Base-by-base conservation (phyloP, 1,140 invertebrate genomes). In the Drosophila persimilis region DNA sequence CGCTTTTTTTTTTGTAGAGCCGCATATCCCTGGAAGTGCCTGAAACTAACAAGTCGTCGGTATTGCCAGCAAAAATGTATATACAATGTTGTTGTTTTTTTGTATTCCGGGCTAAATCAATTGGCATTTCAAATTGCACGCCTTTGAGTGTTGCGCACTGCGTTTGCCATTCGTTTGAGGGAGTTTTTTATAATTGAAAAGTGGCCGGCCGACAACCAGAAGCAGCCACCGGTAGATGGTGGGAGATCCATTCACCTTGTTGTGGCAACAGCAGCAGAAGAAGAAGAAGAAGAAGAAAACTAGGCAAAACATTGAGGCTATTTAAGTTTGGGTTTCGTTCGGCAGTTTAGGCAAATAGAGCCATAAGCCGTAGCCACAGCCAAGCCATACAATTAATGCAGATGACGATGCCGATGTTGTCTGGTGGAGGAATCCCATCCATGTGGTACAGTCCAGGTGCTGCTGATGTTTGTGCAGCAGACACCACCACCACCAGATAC, bases 101-200 rank as follows among this genome's bases (percentile, higher is more conserved):
- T 70, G 26, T 66, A 59, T 75, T 75, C 55, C 72, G 44, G 54
- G 70, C 74, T 78, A 81, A 88, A 88, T 88, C 81, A 86, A 86
- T 86, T 86, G 81, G 81, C 83, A 88, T 88, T 86, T 88, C 50
- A 72, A 86, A 86, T 86, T 86, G 81, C 73, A 78, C 83, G 81
- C 81, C 81, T 86, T 86, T 86, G 81, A 76, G 72, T 65, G 48
- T 58, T 48, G 71, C 44, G 31, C 65, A 67, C 71, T 73, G 71
- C 60, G 71, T 73, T 73, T 73, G 64, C 58, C 31, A 64, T 73
- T 74, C 71, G 71, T 74, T 73, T 74, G 60, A 65, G 61, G 61
- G 60, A 53, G 59, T 73, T 72, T 77, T 71, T 65, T 81, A 88
- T 86, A 81, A 86, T 86, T 81, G 81, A 86, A 88, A 86, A 83